A percentile compares a stretch with the other conserved stretches of the same genome.
Evolutionary conservation across 2,888 invertebrate genomes (phyloP).

Genomic region (Oscheius onirici): DNA sequence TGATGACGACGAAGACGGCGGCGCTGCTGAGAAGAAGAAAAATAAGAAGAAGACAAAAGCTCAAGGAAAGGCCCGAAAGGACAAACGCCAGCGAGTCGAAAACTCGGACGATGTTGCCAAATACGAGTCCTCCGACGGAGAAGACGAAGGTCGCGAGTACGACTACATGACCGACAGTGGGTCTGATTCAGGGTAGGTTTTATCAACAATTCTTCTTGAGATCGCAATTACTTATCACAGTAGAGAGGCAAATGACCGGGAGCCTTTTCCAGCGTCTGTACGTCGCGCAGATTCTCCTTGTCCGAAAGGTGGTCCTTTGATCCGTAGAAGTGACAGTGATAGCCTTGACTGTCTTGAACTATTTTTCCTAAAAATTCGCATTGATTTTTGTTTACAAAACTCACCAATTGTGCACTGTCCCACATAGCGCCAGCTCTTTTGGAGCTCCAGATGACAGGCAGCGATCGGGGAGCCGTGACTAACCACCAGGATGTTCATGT

Average conservation of each 20-base stretch:
- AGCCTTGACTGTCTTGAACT: conserved; percentile 8
- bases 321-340: conserved; percentile 4
- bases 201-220: conserved; percentile 4
- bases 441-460: conserved; percentile 58
- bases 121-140: conserved; percentile 70
- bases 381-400: neutral
- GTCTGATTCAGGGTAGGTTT: conserved; percentile 67
- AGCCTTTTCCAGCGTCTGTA: conserved; percentile 14
- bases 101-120: conserved; percentile 68
- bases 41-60: conserved; percentile 23
- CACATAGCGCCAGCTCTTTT: conserved; percentile 59
- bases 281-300: conserved; percentile 31
- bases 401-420: conserved; percentile 62
- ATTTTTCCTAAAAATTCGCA: conserved; percentile 27
- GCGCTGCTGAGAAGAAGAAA: conserved; percentile 21
- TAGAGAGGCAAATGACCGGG: neutral
- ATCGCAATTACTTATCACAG: neutral
- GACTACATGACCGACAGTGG: conserved; percentile 71
- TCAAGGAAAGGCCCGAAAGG: conserved; percentile 41
- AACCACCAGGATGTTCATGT: conserved; percentile 61
- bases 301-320: conserved; percentile 32
- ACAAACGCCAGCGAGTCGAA: conserved; percentile 60
- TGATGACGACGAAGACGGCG: conserved; percentile 52
- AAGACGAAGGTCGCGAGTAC: conserved; percentile 70
- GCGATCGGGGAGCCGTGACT: conserved; percentile 67